Evolutionary conservation across 2,888 invertebrate genomes (phyloP).

Genomic region (Achlya flavicornis): DNA sequence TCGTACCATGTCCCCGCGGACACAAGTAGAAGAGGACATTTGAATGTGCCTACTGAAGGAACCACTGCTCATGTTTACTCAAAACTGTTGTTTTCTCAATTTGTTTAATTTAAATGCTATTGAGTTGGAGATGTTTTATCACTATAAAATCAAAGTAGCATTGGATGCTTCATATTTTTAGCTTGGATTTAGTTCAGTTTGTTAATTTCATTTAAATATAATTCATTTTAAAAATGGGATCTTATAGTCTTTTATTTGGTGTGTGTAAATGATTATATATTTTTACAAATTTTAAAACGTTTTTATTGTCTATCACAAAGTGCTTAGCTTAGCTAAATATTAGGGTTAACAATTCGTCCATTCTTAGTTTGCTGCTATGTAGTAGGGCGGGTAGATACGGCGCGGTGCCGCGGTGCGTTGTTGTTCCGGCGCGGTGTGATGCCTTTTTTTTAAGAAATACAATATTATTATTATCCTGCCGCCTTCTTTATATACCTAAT

Average conservation of each 20-base stretch:
- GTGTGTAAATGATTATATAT: conserved; percentile 21
- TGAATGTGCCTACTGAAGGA: conserved; percentile 73
- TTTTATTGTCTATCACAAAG: conserved; percentile 65
- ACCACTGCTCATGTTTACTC: conserved; percentile 65
- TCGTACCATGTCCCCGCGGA: conserved; percentile 65
- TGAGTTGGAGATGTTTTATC: conserved; percentile 60
- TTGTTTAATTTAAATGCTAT: conserved; percentile 67
- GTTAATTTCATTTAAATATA: conserved; percentile 80
- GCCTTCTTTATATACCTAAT: too few species aligned
- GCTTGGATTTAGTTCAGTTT: conserved; percentile 76
- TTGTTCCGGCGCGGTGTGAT: too few species aligned
- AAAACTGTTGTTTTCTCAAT: conserved; percentile 64
- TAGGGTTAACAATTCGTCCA: not conserved
- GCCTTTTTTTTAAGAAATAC: too few species aligned
- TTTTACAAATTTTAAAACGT: conserved; percentile 38
- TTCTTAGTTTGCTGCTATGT: too few species aligned
- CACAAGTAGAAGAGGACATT: conserved; percentile 63
- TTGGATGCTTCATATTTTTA: conserved; percentile 69
- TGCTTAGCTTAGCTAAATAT: conserved; percentile 31
- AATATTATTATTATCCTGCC: too few species aligned
- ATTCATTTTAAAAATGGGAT: conserved; percentile 63
- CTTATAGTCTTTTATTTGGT: conserved; percentile 28
- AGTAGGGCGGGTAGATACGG: too few species aligned
- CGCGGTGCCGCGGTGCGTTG: too few species aligned
- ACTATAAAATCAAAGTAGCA: conserved; percentile 60